phyloP scores from a whole-genome alignment of 2,888 invertebrate genomes.

The Leptinotarsa rubiginosa region DNA sequence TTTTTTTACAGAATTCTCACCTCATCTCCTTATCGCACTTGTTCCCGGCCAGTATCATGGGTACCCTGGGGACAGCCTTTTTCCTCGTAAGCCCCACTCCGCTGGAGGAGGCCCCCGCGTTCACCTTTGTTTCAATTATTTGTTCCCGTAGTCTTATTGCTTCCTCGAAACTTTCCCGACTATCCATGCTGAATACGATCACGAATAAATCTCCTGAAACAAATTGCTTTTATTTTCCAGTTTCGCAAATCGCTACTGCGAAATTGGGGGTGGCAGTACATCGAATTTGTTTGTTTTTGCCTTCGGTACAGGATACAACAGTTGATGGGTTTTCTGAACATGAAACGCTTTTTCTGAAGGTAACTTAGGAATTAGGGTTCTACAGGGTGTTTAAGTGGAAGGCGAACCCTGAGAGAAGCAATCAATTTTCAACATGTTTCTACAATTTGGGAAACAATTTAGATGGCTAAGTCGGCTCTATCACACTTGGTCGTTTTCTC shows the following conservation, averaged over 20 bases:
- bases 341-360: no score
- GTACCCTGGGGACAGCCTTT: conserved; percentile 78
- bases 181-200: conserved; percentile 86
- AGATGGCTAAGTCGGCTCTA: no score
- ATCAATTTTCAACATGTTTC: no score
- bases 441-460: no score
- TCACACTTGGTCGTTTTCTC: no score
- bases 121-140: conserved; percentile 85
- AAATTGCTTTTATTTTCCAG: conserved; percentile 13
- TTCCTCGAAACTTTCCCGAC: conserved; percentile 86
- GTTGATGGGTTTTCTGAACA: no score
- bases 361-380: no score
- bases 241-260: not conserved
- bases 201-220: conserved; percentile 71
- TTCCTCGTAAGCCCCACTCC: conserved; percentile 67
- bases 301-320: no score
- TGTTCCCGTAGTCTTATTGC: conserved; percentile 84
- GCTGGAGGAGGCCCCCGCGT: conserved; percentile 75
- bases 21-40: conserved; percentile 86
- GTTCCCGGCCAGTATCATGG: conserved; percentile 90
- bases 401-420: no score
- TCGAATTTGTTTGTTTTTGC: not conserved
- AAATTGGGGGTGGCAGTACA: not conserved
- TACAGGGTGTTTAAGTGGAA: no score
- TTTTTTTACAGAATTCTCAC: conserved; percentile 64